Base-by-base conservation (phyloP, 64 coral and sea anemone genomes). In the Anthopleura sola region DNA sequence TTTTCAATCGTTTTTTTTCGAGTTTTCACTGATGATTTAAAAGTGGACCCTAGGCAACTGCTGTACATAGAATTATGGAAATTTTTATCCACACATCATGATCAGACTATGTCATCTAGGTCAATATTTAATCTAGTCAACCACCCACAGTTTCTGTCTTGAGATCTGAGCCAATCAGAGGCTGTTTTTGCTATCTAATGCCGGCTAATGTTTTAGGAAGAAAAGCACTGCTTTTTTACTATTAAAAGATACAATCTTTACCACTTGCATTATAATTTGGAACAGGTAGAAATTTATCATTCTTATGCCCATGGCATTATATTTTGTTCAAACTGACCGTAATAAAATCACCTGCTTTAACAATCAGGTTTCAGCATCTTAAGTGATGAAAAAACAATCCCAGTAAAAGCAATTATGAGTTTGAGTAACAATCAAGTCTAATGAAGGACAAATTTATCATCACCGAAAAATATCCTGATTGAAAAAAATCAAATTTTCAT, bases 71-170 rank as follows among this genome's bases (percentile, higher is more conserved):
- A 71, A 34, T 71, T 71, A 71, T 71, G 66, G 66, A 71, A 71
- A 71, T 71, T 71, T n/a, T 71, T 29, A 71, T 71, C 14, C 66
- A 71, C 34, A 34, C 66, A 34, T 36, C 28, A 26, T 31, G 23
- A 10, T 71, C 66, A 71, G 16, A n/a, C n/a, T n/a, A 44, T 44
- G 40, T 8, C 40, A 44, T 44, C 29, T 15, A 14, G 14, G 66
- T 71, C 66, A 71, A 71, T 71, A 71, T 71, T 71, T 71, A 71
- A 71, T 71, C 66, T 34, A 71, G n/a, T 31, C 66, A 71, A 5
- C 66, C 66, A 71, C 66, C 66, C 66, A 71, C 66, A 32, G 14
- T 28, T 71, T 71, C 28, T 71, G 66, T 71, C 66, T 71, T 6
- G 34, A 71, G n/a, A 32, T 71, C 10, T 71, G 34, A 71, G 29